Evolutionary conservation across 2,888 invertebrate species (phyloP).

Genomic region (Rotaria sp.): DNA sequence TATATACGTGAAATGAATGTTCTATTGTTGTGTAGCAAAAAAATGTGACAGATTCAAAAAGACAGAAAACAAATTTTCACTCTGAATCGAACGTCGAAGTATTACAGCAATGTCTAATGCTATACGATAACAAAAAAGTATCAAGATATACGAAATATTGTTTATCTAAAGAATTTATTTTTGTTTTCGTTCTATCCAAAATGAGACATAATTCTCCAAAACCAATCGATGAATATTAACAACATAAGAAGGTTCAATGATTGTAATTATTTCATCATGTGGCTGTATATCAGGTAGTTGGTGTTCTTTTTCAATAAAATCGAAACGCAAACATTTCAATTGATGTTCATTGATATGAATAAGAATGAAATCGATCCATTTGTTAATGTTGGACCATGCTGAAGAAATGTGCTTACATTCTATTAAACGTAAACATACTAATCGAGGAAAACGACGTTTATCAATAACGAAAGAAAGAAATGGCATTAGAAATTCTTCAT

Average conservation of each 20-base stretch:
- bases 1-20: too few relatives aligned
- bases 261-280: background rate
- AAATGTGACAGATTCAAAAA: too few relatives aligned
- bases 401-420: background rate
- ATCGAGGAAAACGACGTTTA: background rate
- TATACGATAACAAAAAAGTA: too few relatives aligned
- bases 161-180: background rate
- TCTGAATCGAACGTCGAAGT: too few relatives aligned
- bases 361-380: background rate
- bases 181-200: background rate
- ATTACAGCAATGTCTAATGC: too few relatives aligned
- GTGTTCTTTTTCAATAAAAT: background rate
- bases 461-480: background rate
- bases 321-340: background rate
- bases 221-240: background rate
- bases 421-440: background rate
- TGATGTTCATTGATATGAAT: background rate
- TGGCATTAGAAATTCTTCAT: background rate
- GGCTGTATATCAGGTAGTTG: background rate
- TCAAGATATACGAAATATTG: too few relatives aligned
- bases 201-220: background rate
- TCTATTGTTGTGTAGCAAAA: too few relatives aligned
- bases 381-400: background rate
- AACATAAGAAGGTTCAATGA: background rate
- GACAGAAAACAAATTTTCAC: too few relatives aligned